Evolutionary conservation across 1,140 invertebrate species (phyloP).

Genomic region (Pseudomyrmex dendroicus): DNA sequence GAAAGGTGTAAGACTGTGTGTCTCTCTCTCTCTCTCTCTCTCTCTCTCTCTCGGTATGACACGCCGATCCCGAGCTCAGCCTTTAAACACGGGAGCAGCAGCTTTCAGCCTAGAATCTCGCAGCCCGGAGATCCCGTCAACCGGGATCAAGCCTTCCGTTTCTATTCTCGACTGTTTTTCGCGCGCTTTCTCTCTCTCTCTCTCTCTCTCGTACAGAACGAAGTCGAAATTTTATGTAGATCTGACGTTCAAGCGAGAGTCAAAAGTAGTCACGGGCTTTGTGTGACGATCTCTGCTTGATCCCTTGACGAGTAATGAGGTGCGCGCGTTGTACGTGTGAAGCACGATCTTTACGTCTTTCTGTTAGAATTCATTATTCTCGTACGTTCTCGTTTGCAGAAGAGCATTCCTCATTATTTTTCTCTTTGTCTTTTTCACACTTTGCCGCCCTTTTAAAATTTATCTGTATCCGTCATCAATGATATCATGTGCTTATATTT

Average conservation of each 20-base stretch:
- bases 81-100: conserved; percentile 72
- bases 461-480: neutral
- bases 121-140: conserved; percentile 67
- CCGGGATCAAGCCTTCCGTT: conserved; percentile 71
- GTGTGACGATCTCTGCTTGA: neutral
- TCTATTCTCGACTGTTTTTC: conserved; percentile 44
- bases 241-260: conserved; percentile 1
- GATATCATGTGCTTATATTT: neutral
- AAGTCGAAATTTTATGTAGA: conserved; percentile 42
- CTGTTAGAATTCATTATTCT: conserved; percentile 8
- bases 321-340: neutral
- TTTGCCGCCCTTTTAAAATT: neutral
- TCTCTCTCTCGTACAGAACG: neutral
- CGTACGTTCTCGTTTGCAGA: neutral
- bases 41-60: conserved; percentile 57
- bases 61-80: conserved; percentile 74
- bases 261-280: conserved; percentile 14
- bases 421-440: neutral
- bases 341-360: conserved; percentile 5
- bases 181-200: no score
- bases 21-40: conserved; percentile 27
- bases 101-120: conserved; percentile 70
- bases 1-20: conserved; percentile 63
- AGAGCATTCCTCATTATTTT: conserved; percentile 13
- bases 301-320: conserved; percentile 19